phyloP scores from a whole-genome alignment of 2,113 vertebrate genomes.

The Empidonax alnorum region DNA sequence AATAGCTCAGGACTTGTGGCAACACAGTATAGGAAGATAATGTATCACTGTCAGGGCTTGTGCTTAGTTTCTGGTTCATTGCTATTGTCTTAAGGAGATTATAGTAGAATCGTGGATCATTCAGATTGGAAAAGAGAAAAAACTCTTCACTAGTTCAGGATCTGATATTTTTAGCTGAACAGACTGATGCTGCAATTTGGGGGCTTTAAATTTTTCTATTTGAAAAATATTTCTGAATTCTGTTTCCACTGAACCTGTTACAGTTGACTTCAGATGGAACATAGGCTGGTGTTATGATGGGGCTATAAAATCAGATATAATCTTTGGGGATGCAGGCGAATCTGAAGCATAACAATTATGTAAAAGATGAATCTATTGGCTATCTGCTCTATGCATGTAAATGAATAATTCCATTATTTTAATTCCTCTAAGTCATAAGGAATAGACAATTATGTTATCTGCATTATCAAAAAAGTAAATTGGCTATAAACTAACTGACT shows the following conservation, averaged over 20 bases:
- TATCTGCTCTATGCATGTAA: not conserved
- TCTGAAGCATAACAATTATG: not conserved
- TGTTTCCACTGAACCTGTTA: not conserved
- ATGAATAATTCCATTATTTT: slow-evolving; percentile 17
- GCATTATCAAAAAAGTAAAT: slow-evolving; percentile 34
- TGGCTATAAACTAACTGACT: slow-evolving; percentile 23
- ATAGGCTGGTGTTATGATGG: not conserved
- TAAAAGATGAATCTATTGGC: slow-evolving; percentile 6
- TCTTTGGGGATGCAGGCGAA: not conserved
- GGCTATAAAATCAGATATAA: not conserved
- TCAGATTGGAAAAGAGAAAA: not conserved
- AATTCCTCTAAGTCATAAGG: slow-evolving; percentile 15
- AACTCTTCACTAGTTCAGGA: not conserved
- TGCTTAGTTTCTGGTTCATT: not conserved
- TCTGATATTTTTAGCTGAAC: not conserved
- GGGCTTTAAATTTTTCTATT: not conserved
- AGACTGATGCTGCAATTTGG: not conserved
- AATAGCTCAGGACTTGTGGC: not conserved
- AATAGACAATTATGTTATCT: slow-evolving; percentile 34
- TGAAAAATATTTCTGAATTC: not conserved
- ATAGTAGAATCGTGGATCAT: not conserved
- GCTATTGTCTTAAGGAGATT: not conserved
- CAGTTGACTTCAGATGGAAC: not conserved
- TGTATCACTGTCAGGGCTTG: not conserved
- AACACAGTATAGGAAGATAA: not conserved